phyloP scores from a whole-genome alignment of 1,140 invertebrate genomes.

The Calliopsis andreniformis region DNA sequence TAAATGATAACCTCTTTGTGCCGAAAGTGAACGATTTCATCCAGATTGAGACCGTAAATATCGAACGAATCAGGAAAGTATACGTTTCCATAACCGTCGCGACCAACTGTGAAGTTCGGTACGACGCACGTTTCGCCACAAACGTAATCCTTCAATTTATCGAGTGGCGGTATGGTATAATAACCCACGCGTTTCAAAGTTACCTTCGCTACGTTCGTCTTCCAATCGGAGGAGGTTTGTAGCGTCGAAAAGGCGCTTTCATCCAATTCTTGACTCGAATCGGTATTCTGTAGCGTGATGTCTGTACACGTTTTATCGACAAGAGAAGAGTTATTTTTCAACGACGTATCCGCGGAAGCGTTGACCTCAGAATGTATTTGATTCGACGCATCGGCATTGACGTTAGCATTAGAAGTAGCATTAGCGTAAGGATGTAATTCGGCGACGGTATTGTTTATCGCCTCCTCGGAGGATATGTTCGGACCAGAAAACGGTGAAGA shows the following conservation, averaged over 20 bases:
- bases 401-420: not conserved
- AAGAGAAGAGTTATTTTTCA: slow-evolving; percentile 47
- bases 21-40: slow-evolving; percentile 91
- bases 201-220: slow-evolving; percentile 84
- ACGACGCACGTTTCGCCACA: slow-evolving; percentile 90
- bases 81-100: slow-evolving; percentile 95
- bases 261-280: slow-evolving; percentile 71
- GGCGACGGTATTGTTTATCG: slow-evolving; percentile 65
- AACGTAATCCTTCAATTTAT: slow-evolving; percentile 83
- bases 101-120: slow-evolving; percentile 94
- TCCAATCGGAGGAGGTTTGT: slow-evolving; percentile 70
- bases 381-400: slow-evolving; percentile 4
- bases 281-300: slow-evolving; percentile 28
- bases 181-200: slow-evolving; percentile 87
- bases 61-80: slow-evolving; percentile 94
- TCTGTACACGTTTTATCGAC: slow-evolving; percentile 57
- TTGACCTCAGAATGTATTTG: slow-evolving; percentile 26
- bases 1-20: slow-evolving; percentile 90
- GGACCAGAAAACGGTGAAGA: slow-evolving; percentile 52
- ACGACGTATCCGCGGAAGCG: slow-evolving; percentile 24
- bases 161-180: slow-evolving; percentile 87
- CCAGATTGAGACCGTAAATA: slow-evolving; percentile 93
- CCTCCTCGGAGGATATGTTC: slow-evolving; percentile 50
- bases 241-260: slow-evolving; percentile 59
- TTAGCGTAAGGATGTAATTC: slow-evolving; percentile 58